Evolutionary conservation across 1,140 invertebrate genomes (phyloP), one percentile per base, ranked within the genome.

Genomic region (Araneus ventricosus): DNA sequence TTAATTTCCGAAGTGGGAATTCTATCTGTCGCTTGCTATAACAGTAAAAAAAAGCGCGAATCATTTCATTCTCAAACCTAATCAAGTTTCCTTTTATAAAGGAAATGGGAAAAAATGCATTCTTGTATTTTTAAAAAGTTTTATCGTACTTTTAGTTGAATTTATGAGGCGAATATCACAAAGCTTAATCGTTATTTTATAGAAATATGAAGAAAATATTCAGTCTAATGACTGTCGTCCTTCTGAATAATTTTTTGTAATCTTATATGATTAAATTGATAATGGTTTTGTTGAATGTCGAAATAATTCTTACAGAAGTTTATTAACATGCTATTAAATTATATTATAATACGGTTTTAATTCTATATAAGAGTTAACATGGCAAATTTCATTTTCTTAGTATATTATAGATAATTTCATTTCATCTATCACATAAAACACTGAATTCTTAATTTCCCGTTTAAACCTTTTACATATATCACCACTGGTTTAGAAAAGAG

Each of bases 201-300:
- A 67, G 61, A 27, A 27, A 67, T 10, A 24, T 67, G 61, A 75
- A 75, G 67, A 75, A 75, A 34, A 75, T 75, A 70, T 70, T 34
- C 14, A 75, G 17, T 1, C 4, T 22, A 30, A 75, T 17, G 4
- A 5, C 3, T 34, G 61, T 14, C 4, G 22, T 63, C 27, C 7
- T 63, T 27, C 8, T 6, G 8, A 67, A 67, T 7, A 27, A 0
- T 27, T 67, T 67, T 10, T 8, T 59, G n/a, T 67, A 10, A n/a
- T n/a, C 17, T 0, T 1, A 14, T 14, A 52, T 52, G 0, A 1
- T 14, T 0, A 45, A 45, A 14, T 52, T 17, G 45, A 52, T 52
- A 52, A 14, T 52, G 17, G 17, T 14, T 52, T 4, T 52, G 2
- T 52, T 52, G 10, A 14, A 52, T 52, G 10, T 2, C 1, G 10